phyloP scores from a whole-genome alignment of 1,140 invertebrate genomes.

The Atta cephalotes region DNA sequence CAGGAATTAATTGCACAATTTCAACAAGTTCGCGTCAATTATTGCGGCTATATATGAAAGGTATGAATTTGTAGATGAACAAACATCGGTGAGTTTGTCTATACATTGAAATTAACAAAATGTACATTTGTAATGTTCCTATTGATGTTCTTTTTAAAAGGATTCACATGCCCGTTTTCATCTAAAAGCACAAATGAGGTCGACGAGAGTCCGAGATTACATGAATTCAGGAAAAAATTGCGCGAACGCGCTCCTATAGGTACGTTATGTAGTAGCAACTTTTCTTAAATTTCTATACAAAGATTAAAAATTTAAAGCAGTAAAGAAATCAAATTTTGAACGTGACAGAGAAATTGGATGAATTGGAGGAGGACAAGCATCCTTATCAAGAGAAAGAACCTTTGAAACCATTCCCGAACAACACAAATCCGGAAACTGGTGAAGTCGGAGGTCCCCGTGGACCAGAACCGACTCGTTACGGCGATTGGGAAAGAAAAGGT shows the following conservation, averaged over 20 bases:
- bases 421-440: conserved; percentile 96
- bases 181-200: conserved; percentile 70
- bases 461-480: conserved; percentile 99
- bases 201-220: conserved; percentile 79
- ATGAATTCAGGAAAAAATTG: conserved; percentile 84
- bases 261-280: conserved; percentile 57
- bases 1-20: conserved; percentile 2
- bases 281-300: neutral
- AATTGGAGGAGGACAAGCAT: conserved; percentile 89
- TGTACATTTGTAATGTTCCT: neutral
- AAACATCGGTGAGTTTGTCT: neutral
- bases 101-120: no score
- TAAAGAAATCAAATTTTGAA: conserved; percentile 26
- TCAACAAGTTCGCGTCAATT: conserved; percentile 6
- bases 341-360: conserved; percentile 89
- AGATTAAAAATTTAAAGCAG: neutral
- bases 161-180: conserved; percentile 53
- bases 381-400: conserved; percentile 95
- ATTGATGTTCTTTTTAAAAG: conserved; percentile 18
- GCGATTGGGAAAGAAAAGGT: conserved; percentile 99
- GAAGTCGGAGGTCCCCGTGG: conserved; percentile 98
- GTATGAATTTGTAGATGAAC: conserved; percentile 4
- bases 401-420: conserved; percentile 94
- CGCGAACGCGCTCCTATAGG: conserved; percentile 83
- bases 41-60: neutral